Conservation (phyloP, 2,888 invertebrate genomes). For the Abrostola tripartita region DNA sequence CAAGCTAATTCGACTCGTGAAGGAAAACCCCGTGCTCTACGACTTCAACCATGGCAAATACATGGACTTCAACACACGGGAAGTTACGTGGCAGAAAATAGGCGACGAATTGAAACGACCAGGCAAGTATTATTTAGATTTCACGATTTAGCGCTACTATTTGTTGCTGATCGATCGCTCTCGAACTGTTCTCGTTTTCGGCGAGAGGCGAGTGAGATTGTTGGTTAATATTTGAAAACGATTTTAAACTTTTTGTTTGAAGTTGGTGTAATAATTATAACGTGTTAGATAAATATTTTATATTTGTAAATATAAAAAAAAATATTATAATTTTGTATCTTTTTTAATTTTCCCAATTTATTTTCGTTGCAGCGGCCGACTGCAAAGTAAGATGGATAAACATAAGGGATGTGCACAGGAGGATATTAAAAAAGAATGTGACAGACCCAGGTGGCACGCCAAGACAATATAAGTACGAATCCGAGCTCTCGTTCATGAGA, state of each 20-base stretch:
- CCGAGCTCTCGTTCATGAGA: conserved; percentile 75
- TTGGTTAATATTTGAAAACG: background rate
- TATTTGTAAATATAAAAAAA: background rate
- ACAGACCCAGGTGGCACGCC: conserved; percentile 51
- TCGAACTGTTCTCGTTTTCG: background rate
- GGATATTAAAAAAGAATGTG: conserved; percentile 72
- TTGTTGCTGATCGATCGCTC: conserved; percentile 9
- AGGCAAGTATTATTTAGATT: conserved; percentile 69
- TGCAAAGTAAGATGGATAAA: conserved; percentile 85
- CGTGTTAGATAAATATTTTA: background rate
- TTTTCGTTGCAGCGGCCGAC: conserved; percentile 72
- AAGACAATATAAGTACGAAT: conserved; percentile 79
- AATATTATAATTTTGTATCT: background rate
- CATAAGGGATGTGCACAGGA: conserved; percentile 81
- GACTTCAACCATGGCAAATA: conserved; percentile 77
- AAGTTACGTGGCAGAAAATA: conserved; percentile 84
- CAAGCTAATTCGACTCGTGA: conserved; percentile 74
- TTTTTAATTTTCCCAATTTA: background rate
- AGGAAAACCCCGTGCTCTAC: conserved; percentile 75
- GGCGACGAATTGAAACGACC: conserved; percentile 80
- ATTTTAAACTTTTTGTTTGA: background rate
- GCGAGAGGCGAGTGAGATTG: conserved; percentile 21
- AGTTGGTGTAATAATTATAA: background rate
- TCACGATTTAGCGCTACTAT: conserved; percentile 48
- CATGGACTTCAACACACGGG: conserved; percentile 81